phyloP scores from a whole-genome alignment of 1,140 invertebrate genomes.

The Drosophila bocqueti region DNA sequence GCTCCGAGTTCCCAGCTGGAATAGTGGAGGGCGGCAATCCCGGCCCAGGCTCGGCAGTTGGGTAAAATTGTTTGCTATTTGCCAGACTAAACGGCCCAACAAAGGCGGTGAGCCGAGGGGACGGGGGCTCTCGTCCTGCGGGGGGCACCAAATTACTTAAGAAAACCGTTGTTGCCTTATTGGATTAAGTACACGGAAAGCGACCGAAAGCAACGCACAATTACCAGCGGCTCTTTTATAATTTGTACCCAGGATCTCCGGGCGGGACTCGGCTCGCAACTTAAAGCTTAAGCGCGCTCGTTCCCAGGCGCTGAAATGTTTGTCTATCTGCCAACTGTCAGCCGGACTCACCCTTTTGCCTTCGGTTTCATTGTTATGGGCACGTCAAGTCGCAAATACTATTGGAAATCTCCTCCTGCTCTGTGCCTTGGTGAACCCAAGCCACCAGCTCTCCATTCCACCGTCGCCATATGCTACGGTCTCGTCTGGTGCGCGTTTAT shows the following conservation, averaged over 20 bases:
- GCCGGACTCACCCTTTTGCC: conserved; percentile 5
- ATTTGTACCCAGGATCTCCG: conserved; percentile 43
- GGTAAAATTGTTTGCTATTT: conserved; percentile 76
- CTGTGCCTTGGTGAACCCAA: neutral
- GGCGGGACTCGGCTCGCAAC: neutral
- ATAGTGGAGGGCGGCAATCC: conserved; percentile 14
- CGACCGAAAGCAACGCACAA: conserved; percentile 60
- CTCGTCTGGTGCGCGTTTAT: conserved; percentile 41
- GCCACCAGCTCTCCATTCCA: neutral
- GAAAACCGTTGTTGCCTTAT: conserved; percentile 82
- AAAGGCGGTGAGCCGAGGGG: conserved; percentile 28
- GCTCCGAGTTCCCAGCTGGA: conserved; percentile 23
- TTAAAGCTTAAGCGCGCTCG: conserved; percentile 28
- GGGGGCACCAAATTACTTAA: conserved; percentile 78
- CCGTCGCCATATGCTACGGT: conserved; percentile 29
- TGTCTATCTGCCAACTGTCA: conserved; percentile 36
- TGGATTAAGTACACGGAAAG: conserved; percentile 64
- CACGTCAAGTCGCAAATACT: conserved; percentile 61
- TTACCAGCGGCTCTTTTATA: conserved; percentile 81
- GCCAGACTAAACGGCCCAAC: conserved; percentile 77
- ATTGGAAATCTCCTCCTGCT: conserved; percentile 22
- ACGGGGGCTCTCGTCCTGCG: conserved; percentile 12
- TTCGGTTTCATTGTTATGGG: conserved; percentile 53
- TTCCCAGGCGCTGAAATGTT: conserved; percentile 47
- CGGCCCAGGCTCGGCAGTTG: conserved; percentile 29